Evolutionary conservation across 2,113 vertebrate genomes (phyloP).

Genomic region (Tamias sibiricus): DNA sequence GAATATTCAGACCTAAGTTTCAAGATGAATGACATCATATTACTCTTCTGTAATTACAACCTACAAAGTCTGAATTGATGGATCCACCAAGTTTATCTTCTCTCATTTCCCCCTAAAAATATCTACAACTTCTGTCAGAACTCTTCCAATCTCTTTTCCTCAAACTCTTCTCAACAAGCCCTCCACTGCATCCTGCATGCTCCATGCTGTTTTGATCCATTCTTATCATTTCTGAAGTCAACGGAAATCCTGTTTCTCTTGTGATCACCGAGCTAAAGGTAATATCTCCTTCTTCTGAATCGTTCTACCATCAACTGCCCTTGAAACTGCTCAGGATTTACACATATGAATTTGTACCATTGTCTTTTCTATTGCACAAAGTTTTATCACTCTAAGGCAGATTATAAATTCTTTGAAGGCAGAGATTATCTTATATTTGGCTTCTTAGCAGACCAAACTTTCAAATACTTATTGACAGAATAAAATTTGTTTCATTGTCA

Average conservation of each 20-base stretch:
- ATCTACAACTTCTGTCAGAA: background rate
- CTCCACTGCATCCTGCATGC: accelerated
- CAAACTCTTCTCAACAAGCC: accelerated
- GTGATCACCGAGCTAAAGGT: background rate
- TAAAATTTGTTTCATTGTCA: background rate
- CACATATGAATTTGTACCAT: background rate
- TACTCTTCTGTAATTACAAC: background rate
- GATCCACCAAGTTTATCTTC: background rate
- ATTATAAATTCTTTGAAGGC: background rate
- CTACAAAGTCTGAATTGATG: background rate
- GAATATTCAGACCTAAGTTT: background rate
- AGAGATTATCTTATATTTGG: background rate
- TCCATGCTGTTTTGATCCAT: background rate
- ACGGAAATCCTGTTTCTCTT: background rate
- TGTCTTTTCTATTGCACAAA: background rate
- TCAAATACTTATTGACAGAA: background rate
- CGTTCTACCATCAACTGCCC: background rate
- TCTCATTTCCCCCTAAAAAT: background rate
- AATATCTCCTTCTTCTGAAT: background rate
- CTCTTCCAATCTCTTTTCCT: background rate
- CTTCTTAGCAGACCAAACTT: background rate
- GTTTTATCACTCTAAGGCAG: background rate
- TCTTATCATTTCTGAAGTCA: background rate
- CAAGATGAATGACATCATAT: background rate
- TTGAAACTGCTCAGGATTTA: background rate